Percentiles rank a stretch among this genome's conserved stretches.
Conservation (phyloP, 1,140 invertebrate species). For the Diploscapter pachys region DNA sequence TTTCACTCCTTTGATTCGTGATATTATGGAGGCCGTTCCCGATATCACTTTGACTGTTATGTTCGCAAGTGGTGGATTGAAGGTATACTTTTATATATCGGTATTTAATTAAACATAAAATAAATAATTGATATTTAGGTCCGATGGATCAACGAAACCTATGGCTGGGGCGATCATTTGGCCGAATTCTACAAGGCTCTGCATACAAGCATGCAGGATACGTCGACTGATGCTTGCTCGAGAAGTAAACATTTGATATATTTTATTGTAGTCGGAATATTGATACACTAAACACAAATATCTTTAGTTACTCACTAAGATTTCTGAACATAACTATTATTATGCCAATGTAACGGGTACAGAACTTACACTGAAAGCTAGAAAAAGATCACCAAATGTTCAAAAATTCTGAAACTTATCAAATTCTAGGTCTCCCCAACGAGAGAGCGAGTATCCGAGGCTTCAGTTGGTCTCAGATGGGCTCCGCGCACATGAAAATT, state of each 20-base stretch:
- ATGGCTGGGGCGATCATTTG: conserved; percentile 21
- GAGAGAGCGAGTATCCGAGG: conserved; percentile 6
- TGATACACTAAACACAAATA: not conserved
- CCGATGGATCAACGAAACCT: conserved; percentile 26
- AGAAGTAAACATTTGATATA: conserved; percentile 2
- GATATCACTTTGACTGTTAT: conserved; percentile 53
- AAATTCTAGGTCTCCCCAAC: conserved; percentile 4
- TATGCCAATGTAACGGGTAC: not conserved
- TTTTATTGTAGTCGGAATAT: not conserved
- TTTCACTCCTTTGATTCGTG: conserved; percentile 45
- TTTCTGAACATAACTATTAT: conserved; percentile 14
- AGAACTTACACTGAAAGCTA: not conserved
- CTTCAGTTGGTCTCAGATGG: conserved; percentile 32
- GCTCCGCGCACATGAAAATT: not conserved
- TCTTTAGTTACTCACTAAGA: not conserved
- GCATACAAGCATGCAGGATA: conserved; percentile 21
- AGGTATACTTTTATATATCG: conserved; percentile 37
- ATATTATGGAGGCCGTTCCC: conserved; percentile 45
- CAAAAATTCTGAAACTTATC: not conserved
- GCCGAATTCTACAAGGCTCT: conserved; percentile 11
- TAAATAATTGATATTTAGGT: conserved; percentile 3
- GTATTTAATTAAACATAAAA: not conserved
- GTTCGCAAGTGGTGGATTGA: conserved; percentile 53
- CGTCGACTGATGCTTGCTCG: conserved; percentile 19
- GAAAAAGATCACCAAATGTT: not conserved